A percentile compares a stretch with the other conserved stretches of the same genome.
Evolutionary conservation across 2,113 vertebrate genomes (phyloP).

Genomic region (Puntigrus tetrazona): DNA sequence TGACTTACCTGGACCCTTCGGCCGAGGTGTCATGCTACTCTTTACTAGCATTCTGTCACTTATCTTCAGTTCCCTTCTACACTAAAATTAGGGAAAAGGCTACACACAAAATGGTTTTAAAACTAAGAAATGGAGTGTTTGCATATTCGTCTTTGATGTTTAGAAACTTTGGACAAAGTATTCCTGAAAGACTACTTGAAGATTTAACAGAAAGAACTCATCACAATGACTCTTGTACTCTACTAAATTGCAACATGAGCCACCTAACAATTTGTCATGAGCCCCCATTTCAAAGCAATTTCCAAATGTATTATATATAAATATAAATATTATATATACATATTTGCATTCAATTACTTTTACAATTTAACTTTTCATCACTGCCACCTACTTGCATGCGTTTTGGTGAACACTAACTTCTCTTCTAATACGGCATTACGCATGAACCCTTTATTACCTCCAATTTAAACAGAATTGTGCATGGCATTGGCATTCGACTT

Average conservation of each 20-base stretch:
- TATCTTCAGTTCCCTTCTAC: slow-evolving; percentile 30
- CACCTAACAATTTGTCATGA: not conserved
- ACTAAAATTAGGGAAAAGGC: not conserved
- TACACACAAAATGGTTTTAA: not conserved
- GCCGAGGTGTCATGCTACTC: slow-evolving; percentile 2
- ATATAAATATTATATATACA: no score
- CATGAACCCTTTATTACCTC: slow-evolving; percentile 7
- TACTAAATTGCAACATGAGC: not conserved
- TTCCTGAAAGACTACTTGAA: not conserved
- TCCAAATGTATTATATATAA: no score
- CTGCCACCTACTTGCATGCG: slow-evolving; percentile 34
- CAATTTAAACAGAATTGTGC: not conserved
- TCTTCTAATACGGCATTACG: not conserved
- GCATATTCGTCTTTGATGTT: not conserved
- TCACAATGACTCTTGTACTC: not conserved
- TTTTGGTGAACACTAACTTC: not conserved
- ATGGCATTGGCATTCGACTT: not conserved
- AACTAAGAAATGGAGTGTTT: not conserved
- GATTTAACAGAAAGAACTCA: not conserved
- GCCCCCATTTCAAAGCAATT: not conserved
- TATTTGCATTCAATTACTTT: not conserved
- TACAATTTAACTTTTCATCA: not conserved
- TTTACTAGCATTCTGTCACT: slow-evolving; percentile 39
- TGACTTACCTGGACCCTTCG: not conserved
- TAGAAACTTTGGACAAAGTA: not conserved